Percentiles rank a stretch among this genome's conserved stretches.
These are phyloP conservation scores for Climacteris rufus DNA, from an alignment of 2,113 vertebrate species.

Conservation along the genomic window DNA sequence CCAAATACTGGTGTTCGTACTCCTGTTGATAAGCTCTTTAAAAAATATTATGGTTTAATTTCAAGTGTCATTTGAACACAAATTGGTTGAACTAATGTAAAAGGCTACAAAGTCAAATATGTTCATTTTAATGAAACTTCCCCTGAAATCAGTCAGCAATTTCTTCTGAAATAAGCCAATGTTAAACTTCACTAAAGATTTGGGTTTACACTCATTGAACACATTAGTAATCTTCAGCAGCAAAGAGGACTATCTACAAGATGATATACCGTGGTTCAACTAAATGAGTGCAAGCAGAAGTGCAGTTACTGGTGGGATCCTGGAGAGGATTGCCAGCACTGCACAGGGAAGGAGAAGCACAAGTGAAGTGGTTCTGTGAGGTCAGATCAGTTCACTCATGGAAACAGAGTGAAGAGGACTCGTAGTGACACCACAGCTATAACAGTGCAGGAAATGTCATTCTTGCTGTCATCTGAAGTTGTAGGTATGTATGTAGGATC, in stretches of 20 bases:
- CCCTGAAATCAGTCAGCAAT: neutral
- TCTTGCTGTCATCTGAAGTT: neutral
- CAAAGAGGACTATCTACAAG: neutral
- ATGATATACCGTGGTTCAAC: neutral
- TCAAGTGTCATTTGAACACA: neutral
- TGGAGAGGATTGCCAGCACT: neutral
- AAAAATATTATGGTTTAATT: neutral
- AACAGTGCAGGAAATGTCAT: neutral
- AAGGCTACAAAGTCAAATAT: neutral
- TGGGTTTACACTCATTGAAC: neutral
- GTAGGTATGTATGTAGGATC: accelerated
- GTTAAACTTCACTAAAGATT: neutral
- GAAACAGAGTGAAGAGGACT: neutral
- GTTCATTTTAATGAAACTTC: neutral
- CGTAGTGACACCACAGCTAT: accelerated
- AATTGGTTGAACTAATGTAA: neutral
- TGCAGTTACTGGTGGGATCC: neutral
- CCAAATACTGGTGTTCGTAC: neutral
- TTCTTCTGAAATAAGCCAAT: neutral
- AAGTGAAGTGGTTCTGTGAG: neutral
- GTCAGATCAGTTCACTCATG: neutral
- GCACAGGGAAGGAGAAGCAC: accelerated
- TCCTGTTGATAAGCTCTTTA: neutral
- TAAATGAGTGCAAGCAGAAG: neutral
- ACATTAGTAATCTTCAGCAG: neutral